These are phyloP conservation scores for Jordanella pulchra DNA, from an alignment of 2,797 vertebrate genomes.

Conservation along the genomic window DNA sequence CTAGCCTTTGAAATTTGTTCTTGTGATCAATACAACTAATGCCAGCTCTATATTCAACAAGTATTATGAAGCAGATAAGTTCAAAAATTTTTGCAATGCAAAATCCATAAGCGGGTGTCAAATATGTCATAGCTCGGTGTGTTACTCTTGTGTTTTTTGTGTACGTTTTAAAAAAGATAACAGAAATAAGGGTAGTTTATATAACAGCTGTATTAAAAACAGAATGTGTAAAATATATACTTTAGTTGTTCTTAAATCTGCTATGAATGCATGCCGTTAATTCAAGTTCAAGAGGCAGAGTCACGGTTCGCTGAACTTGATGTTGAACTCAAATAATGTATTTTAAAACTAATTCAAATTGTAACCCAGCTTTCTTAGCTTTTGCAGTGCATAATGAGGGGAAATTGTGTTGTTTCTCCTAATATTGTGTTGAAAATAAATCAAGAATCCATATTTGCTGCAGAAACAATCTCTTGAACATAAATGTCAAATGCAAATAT, in stretches of 20 bases:
- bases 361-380: neutral
- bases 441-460: neutral
- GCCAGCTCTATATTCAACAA: neutral
- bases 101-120: neutral
- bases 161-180: no score
- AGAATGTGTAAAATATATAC: neutral
- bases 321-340: conserved; percentile 67
- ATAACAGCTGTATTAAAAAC: neutral
- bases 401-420: neutral
- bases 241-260: conserved; percentile 4
- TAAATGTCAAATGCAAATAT: neutral
- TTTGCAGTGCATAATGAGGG: conserved; percentile 4
- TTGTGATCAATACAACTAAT: neutral
- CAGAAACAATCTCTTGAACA: neutral
- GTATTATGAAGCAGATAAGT: neutral
- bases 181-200: no score
- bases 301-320: conserved; percentile 69
- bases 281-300: conserved; percentile 63
- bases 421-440: neutral
- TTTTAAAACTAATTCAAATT: conserved; percentile 21
- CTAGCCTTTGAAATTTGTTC: neutral
- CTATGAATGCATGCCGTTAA: neutral
- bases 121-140: neutral
- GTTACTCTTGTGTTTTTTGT: neutral
- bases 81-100: neutral